phyloP scores from a whole-genome alignment of 2,888 invertebrate species.

The Prenolepis imparis region DNA sequence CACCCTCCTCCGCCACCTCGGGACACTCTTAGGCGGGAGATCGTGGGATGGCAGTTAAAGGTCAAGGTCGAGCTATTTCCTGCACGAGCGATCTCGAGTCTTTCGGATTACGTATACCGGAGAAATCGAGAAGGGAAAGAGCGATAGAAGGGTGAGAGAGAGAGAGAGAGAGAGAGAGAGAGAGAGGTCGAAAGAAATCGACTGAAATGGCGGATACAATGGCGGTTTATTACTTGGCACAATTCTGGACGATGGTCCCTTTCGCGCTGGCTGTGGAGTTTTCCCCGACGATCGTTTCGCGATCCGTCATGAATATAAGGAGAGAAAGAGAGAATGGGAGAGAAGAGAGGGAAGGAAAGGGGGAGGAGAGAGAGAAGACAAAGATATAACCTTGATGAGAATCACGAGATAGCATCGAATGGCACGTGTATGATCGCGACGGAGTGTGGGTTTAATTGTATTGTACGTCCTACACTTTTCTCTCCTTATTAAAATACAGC shows the following conservation, averaged over 20 bases:
- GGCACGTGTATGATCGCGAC: not conserved
- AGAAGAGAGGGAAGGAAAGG: not conserved
- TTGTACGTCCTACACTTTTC: constrained; percentile 14
- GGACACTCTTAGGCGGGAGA: constrained; percentile 77
- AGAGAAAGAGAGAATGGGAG: not conserved
- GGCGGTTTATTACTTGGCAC: constrained; percentile 67
- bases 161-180: not conserved
- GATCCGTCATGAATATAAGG: constrained; percentile 23
- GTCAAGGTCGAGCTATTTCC: constrained; percentile 84
- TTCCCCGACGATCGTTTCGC: constrained; percentile 24
- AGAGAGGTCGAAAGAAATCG: constrained; percentile 36
- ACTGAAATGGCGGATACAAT: constrained; percentile 49
- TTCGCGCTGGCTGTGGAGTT: constrained; percentile 18
- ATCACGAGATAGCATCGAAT: constrained; percentile 31
- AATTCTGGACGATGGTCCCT: constrained; percentile 50
- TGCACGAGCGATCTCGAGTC: constrained; percentile 79
- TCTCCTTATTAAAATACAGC: constrained; percentile 22
- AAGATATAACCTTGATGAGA: constrained; percentile 37
- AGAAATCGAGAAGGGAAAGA: constrained; percentile 25
- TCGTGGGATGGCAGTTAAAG: constrained; percentile 79
- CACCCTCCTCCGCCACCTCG: constrained; percentile 64
- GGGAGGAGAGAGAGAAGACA: not conserved
- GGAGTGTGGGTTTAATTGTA: constrained; percentile 32
- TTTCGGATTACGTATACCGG: constrained; percentile 62
- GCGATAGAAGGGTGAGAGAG: not conserved